Evolutionary conservation across 2,797 vertebrate genomes (phyloP).

Genomic region (Danionella dracula): DNA sequence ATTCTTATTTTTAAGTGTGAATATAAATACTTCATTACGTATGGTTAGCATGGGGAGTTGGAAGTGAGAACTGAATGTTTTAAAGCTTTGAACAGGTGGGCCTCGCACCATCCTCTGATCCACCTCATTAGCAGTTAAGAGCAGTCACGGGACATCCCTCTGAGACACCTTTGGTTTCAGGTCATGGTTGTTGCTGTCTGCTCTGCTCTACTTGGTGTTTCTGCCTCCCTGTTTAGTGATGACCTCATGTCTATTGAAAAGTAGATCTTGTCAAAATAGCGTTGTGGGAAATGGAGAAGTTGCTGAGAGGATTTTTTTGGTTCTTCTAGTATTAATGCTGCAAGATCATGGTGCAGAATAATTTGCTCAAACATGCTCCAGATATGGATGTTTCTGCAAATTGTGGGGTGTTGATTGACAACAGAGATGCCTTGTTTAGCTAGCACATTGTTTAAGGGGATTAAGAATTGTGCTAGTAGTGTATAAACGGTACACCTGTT

Average conservation of each 20-base stretch:
- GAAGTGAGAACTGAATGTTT: conserved; percentile 49
- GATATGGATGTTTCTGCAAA: too few relatives aligned
- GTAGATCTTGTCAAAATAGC: not conserved
- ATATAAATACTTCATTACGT: conserved; percentile 58
- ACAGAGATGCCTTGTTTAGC: too few relatives aligned
- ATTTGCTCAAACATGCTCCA: too few relatives aligned
- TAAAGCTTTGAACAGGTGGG: conserved; percentile 50
- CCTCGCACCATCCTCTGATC: not conserved
- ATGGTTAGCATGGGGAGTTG: conserved; percentile 30
- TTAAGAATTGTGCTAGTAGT: too few relatives aligned
- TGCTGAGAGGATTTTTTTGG: not conserved
- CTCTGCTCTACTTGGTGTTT: conserved; percentile 38
- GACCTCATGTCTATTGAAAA: conserved; percentile 45
- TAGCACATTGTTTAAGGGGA: too few relatives aligned
- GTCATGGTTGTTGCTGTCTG: conserved; percentile 39
- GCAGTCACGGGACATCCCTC: conserved; percentile 44
- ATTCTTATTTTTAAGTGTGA: conserved; percentile 55
- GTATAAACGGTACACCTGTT: too few relatives aligned
- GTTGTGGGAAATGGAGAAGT: conserved; percentile 1
- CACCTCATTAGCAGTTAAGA: conserved; percentile 43
- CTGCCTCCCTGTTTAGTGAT: conserved; percentile 41
- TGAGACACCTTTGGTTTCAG: conserved; percentile 50
- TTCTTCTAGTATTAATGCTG: not conserved
- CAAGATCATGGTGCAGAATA: conserved; percentile 12
- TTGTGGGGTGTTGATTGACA: too few relatives aligned